phyloP scores from a whole-genome alignment of 2,113 vertebrate genomes.

The Sebastes fasciatus region DNA sequence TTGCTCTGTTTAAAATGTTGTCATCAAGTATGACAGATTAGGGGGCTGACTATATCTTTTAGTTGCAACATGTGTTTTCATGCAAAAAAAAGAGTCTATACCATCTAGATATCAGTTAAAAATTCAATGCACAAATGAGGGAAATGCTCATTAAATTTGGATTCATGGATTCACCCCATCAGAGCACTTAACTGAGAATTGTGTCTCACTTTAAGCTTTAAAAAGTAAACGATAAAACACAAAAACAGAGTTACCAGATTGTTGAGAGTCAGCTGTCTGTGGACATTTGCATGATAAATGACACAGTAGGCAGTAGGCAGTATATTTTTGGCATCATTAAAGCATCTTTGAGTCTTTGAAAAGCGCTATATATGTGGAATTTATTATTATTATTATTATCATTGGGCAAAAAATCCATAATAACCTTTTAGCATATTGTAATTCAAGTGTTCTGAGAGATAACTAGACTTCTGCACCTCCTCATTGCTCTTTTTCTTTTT shows the following conservation, averaged over 20 bases:
- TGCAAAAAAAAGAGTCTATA: not conserved
- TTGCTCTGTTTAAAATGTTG: not conserved
- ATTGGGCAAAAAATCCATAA: too few species aligned
- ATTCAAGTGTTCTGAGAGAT: too few species aligned
- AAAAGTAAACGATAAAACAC: slow-evolving; percentile 24
- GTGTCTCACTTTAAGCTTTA: not conserved
- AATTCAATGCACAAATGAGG: slow-evolving; percentile 1
- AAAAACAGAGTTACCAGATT: slow-evolving; percentile 78
- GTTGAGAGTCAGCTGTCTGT: slow-evolving; percentile 67
- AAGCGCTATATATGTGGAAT: too few species aligned
- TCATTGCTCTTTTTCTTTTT: too few species aligned
- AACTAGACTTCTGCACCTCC: too few species aligned
- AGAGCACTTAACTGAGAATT: slow-evolving; percentile 1
- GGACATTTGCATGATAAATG: slow-evolving; percentile 17
- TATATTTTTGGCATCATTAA: too few species aligned
- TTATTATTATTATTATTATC: too few species aligned
- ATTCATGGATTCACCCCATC: slow-evolving; percentile 8
- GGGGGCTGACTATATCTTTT: not conserved
- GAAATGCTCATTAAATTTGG: not conserved
- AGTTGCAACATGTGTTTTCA: slow-evolving; percentile 1
- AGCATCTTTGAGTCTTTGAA: too few species aligned
- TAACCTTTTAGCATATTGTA: too few species aligned
- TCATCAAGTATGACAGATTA: not conserved
- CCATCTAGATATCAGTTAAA: not conserved
- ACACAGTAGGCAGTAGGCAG: too few species aligned